Percentiles rank a stretch among this genome's conserved stretches.
Conservation (phyloP, 2,888 invertebrate genomes). For the Pinctada fucata region DNA sequence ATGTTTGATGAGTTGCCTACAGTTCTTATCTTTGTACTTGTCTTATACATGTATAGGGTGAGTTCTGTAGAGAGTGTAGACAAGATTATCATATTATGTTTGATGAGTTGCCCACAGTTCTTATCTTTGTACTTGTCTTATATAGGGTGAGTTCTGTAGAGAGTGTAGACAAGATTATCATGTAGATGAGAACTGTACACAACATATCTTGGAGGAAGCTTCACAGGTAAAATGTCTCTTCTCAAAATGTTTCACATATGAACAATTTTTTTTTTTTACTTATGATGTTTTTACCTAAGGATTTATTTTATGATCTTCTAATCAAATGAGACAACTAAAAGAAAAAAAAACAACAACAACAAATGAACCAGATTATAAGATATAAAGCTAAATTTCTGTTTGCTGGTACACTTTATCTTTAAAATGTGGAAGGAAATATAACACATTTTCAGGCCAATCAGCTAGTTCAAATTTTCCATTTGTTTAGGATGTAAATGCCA, state of each 20-base stretch:
- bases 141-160: slow-evolving; percentile 87
- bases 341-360: too few species aligned
- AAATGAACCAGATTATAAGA: too few species aligned
- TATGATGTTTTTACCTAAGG: not conserved
- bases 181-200: slow-evolving; percentile 39
- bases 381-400: too few species aligned
- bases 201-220: slow-evolving; percentile 4
- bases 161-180: slow-evolving; percentile 83
- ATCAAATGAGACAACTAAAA: not conserved
- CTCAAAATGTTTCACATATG: not conserved
- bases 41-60: slow-evolving; percentile 80
- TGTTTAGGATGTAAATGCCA: slow-evolving; percentile 50
- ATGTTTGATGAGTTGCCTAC: too few species aligned
- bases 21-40: too few species aligned
- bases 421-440: too few species aligned
- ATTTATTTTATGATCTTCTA: not conserved
- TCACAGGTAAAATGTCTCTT: not conserved
- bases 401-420: too few species aligned
- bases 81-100: slow-evolving; percentile 60
- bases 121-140: too few species aligned
- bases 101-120: too few species aligned
- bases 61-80: slow-evolving; percentile 87
- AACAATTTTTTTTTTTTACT: not conserved
- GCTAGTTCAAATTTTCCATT: too few species aligned
- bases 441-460: too few species aligned